Conservation (phyloP, 2,888 invertebrate species). For the Erebia palarica region DNA sequence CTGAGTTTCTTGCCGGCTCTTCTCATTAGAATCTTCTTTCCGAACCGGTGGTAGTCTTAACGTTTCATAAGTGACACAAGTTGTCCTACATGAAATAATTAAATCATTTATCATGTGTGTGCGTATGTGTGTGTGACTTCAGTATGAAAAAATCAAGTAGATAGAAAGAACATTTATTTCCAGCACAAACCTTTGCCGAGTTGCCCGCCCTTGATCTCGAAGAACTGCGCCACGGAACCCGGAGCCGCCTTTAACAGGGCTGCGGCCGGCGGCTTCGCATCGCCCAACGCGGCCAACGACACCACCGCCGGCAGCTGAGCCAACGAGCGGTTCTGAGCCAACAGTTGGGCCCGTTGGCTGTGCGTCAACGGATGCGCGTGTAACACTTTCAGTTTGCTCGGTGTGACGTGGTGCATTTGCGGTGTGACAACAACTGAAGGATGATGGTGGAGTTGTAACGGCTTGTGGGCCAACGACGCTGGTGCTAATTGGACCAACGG, state of each 20-base stretch:
- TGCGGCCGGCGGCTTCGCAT: slow-evolving; percentile 48
- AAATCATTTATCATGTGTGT: too few relatives aligned
- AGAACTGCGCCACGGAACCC: slow-evolving; percentile 67
- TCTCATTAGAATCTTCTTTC: too few relatives aligned
- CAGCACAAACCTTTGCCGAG: slow-evolving; percentile 54
- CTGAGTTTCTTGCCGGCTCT: too few relatives aligned
- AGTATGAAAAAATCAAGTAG: too few relatives aligned
- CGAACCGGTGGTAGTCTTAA: too few relatives aligned
- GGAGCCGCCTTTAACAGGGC: slow-evolving; percentile 61
- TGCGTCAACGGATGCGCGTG: slow-evolving; percentile 70
- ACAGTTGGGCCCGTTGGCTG: slow-evolving; percentile 60
- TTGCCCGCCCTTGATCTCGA: slow-evolving; percentile 70
- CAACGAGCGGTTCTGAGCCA: slow-evolving; percentile 56
- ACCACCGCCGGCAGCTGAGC: slow-evolving; percentile 63
- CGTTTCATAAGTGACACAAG: too few relatives aligned
- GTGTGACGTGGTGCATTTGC: slow-evolving; percentile 58
- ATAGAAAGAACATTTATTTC: too few relatives aligned
- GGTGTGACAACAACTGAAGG: slow-evolving; percentile 54
- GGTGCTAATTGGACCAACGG: slow-evolving; percentile 59
- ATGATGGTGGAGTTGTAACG: slow-evolving; percentile 48
- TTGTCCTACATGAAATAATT: too few relatives aligned
- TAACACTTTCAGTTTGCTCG: slow-evolving; percentile 66
- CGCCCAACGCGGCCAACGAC: slow-evolving; percentile 63
- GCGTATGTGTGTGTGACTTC: too few relatives aligned
- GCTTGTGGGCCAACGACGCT: slow-evolving; percentile 51